phyloP scores from a whole-genome alignment of 1,140 invertebrate species.

The Anoplolepis gracilipes region DNA sequence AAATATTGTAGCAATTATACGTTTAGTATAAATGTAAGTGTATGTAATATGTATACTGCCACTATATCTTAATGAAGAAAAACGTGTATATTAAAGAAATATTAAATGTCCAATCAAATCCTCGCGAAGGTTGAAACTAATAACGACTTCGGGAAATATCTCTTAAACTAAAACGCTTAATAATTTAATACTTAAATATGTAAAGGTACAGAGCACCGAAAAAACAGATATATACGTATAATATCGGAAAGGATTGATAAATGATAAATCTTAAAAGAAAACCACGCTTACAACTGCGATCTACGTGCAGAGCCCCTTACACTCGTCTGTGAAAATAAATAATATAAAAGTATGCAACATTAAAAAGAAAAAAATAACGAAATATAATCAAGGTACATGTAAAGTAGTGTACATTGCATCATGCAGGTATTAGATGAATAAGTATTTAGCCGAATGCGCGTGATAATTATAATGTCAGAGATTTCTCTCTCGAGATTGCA shows the following conservation, averaged over 20 bases:
- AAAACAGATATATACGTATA: conserved; percentile 24
- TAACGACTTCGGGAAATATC: neutral
- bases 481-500: conserved; percentile 34
- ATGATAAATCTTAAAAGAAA: conserved; percentile 24
- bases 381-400: conserved; percentile 18
- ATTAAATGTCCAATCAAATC: conserved; percentile 9
- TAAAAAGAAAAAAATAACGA: conserved; percentile 43
- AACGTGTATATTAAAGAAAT: neutral
- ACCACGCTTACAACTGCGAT: conserved; percentile 67
- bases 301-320: conserved; percentile 79
- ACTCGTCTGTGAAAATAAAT: conserved; percentile 81
- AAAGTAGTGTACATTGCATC: conserved; percentile 30
- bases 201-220: neutral
- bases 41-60: conserved; percentile 34
- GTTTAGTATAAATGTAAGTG: conserved; percentile 4
- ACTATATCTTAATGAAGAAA: conserved; percentile 2
- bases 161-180: conserved; percentile 42
- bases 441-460: conserved; percentile 4
- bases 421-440: conserved; percentile 48
- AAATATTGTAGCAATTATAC: conserved; percentile 4
- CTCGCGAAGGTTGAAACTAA: neutral
- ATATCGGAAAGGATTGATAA: neutral
- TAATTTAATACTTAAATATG: conserved; percentile 21
- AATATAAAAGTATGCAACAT: conserved; percentile 66
- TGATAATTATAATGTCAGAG: conserved; percentile 47